phyloP scores from a whole-genome alignment of 2,113 vertebrate species.

The Maylandia zebra region DNA sequence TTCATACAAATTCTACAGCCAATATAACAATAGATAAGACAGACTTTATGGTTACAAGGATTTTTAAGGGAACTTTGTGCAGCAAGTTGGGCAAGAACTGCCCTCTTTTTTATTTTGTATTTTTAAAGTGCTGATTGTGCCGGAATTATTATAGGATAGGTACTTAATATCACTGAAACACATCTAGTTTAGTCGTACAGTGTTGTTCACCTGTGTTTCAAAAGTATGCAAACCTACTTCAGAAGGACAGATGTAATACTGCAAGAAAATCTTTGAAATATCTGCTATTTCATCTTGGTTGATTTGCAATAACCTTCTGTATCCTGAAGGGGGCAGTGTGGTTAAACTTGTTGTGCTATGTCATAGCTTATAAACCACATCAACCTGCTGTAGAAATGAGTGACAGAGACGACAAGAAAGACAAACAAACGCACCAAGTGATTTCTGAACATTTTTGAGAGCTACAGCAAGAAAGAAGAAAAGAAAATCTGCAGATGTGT shows the following conservation, averaged over 20 bases:
- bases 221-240: not conserved
- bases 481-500: not conserved
- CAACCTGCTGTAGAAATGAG: conserved; percentile 12
- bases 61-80: not conserved
- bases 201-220: not conserved
- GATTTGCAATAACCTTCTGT: conserved; percentile 5
- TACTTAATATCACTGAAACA: not conserved
- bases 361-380: not conserved
- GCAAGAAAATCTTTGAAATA: not conserved
- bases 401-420: not conserved
- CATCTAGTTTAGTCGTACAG: not conserved
- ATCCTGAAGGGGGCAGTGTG: conserved; percentile 64
- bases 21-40: not conserved
- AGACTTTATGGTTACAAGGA: not conserved
- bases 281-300: not conserved
- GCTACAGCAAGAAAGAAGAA: not conserved
- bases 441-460: not conserved
- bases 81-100: not conserved
- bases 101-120: not conserved
- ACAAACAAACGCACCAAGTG: not conserved
- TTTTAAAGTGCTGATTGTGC: not conserved
- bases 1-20: not conserved
- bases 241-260: not conserved
- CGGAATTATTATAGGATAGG: not conserved
- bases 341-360: not conserved